Conservation (phyloP, 2,888 invertebrate genomes). For the Allophyes oxyacanthae region DNA sequence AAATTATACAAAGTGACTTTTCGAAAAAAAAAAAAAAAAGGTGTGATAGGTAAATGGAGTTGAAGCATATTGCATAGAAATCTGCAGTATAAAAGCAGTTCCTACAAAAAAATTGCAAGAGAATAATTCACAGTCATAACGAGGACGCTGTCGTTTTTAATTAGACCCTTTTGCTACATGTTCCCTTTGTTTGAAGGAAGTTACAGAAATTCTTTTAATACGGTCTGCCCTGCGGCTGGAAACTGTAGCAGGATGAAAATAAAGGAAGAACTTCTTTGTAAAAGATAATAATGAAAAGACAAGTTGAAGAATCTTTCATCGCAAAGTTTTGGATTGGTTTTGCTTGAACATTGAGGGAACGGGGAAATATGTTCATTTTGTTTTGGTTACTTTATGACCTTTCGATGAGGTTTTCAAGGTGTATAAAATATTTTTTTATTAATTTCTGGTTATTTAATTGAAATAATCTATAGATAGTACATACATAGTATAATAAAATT, state of each 20-base stretch:
- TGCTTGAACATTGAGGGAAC: conserved; percentile 8
- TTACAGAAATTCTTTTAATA: conserved; percentile 43
- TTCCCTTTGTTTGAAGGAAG: conserved; percentile 28
- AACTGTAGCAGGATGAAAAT: conserved; percentile 10
- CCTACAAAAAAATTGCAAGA: neutral
- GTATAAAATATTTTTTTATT: no score
- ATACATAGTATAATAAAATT: no score
- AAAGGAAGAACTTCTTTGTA: conserved; percentile 8
- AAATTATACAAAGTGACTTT: no score
- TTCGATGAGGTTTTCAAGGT: no score
- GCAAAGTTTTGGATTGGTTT: conserved; percentile 16
- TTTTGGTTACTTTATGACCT: no score
- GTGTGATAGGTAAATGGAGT: no score
- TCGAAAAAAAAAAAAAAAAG: no score
- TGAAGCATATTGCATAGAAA: no score
- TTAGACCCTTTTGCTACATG: conserved; percentile 29
- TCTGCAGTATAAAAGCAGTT: no score
- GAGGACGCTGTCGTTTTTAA: conserved; percentile 19
- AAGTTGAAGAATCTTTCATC: conserved; percentile 30
- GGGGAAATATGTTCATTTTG: no score
- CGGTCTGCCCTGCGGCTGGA: conserved; percentile 14
- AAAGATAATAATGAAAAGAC: conserved; percentile 36
- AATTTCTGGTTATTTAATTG: no score
- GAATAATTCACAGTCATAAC: neutral
- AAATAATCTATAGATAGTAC: no score